Conservation (phyloP, 2,888 invertebrate species). For the Caenorhabditis japonica region DNA sequence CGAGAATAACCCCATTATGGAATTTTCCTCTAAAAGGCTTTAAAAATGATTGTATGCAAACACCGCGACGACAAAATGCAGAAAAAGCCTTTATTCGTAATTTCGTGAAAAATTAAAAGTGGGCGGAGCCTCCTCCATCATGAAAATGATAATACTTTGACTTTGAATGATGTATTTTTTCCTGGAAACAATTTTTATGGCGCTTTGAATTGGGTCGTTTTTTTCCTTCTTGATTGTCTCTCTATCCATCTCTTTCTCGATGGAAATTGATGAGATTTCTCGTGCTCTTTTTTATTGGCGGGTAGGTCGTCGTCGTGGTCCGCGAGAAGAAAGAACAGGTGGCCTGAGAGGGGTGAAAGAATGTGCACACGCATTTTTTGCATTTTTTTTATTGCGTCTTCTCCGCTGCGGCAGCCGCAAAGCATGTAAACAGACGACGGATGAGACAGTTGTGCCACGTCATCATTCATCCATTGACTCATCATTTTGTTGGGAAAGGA, state of each 20-base stretch:
- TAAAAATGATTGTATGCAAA: too few relatives aligned
- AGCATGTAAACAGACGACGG: neutral
- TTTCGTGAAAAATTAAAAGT: too few relatives aligned
- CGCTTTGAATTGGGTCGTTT: neutral
- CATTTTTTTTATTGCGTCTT: conserved; percentile 1
- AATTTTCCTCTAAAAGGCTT: too few relatives aligned
- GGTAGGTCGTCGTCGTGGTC: conserved; percentile 21
- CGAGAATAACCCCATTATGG: too few relatives aligned
- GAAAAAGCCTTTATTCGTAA: too few relatives aligned
- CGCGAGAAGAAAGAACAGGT: conserved; percentile 32
- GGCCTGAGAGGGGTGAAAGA: conserved; percentile 11
- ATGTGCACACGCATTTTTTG: conserved; percentile 15
- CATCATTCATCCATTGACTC: neutral
- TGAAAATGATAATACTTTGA: too few relatives aligned
- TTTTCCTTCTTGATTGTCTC: conserved; percentile 3
- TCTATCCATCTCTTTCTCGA: conserved; percentile 1
- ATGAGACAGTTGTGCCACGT: neutral
- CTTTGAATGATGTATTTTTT: too few relatives aligned
- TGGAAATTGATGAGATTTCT: conserved; percentile 3
- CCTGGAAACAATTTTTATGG: too few relatives aligned
- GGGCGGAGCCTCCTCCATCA: too few relatives aligned
- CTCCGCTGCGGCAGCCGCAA: neutral
- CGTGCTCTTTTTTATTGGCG: conserved; percentile 15
- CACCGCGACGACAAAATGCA: too few relatives aligned
- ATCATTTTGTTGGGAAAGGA: too few relatives aligned